These are phyloP conservation scores for Thereuonema tuberculata DNA, from an alignment of 1,140 invertebrate genomes.

Conservation along the genomic window DNA sequence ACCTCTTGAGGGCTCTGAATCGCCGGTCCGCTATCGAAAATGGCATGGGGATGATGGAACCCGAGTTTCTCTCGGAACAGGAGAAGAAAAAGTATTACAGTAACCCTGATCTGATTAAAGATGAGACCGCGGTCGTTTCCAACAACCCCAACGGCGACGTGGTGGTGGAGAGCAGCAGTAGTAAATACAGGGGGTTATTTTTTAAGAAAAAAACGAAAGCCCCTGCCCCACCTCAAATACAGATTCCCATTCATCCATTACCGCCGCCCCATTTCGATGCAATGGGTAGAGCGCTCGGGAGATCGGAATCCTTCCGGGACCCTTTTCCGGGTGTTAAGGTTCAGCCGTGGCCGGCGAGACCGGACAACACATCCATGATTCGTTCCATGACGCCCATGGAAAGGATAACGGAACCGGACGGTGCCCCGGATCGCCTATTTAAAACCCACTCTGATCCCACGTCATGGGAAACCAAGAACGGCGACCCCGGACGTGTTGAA, in stretches of 20 bases:
- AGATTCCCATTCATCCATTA: too few relatives aligned
- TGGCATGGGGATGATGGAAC: background rate
- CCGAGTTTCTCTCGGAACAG: background rate
- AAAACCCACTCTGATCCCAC: background rate
- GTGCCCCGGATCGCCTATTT: background rate
- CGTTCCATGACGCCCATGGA: background rate
- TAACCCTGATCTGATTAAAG: background rate
- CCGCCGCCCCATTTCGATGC: too few relatives aligned
- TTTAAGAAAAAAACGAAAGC: too few relatives aligned
- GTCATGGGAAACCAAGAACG: background rate
- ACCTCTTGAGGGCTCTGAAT: too few relatives aligned
- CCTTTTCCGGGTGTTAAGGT: too few relatives aligned
- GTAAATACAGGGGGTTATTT: too few relatives aligned
- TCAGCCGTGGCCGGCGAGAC: background rate
- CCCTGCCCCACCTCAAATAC: too few relatives aligned
- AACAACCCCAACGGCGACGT: too few relatives aligned
- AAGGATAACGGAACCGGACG: background rate
- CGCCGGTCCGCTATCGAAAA: background rate
- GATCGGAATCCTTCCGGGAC: too few relatives aligned
- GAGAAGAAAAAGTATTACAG: background rate
- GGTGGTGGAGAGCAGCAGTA: too few relatives aligned
- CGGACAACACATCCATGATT: background rate
- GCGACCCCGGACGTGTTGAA: background rate
- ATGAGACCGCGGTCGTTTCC: background rate
- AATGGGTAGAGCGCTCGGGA: too few relatives aligned